Evolutionary conservation across 1,140 invertebrate species (phyloP).

Genomic region (Dendroctonus ponderosae): DNA sequence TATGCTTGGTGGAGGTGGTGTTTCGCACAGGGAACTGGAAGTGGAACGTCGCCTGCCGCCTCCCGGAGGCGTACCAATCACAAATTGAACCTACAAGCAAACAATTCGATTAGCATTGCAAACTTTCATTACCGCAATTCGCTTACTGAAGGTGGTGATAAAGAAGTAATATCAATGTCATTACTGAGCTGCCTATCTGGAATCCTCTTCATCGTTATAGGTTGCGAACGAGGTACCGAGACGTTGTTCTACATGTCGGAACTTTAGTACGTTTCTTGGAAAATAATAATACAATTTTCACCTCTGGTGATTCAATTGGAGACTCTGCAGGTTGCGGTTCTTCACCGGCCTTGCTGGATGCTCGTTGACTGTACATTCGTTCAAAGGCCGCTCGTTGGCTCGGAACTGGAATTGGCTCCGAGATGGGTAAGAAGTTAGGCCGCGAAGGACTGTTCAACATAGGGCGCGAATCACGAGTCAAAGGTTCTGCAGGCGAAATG

Average conservation of each 20-base stretch:
- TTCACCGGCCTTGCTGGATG: constrained; percentile 26
- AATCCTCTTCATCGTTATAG: constrained; percentile 74
- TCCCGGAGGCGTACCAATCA: constrained; percentile 84
- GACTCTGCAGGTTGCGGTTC: constrained; percentile 35
- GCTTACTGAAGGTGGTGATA: constrained; percentile 81
- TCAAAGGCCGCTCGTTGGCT: constrained; percentile 61
- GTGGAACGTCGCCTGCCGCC: constrained; percentile 65
- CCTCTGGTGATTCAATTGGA: constrained; percentile 9
- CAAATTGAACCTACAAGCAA: constrained; percentile 71
- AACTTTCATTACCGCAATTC: not conserved
- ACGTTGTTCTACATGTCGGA: constrained; percentile 41
- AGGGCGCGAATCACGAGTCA: not conserved
- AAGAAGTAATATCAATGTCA: constrained; percentile 71
- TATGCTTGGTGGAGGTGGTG: constrained; percentile 73
- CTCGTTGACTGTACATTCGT: constrained; percentile 42
- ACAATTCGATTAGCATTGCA: constrained; percentile 4
- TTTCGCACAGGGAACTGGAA: constrained; percentile 65
- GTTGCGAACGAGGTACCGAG: constrained; percentile 74
- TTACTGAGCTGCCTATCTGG: constrained; percentile 64
- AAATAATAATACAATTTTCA: constrained; percentile 5
- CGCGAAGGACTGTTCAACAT: constrained; percentile 60
- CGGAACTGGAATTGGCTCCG: constrained; percentile 78
- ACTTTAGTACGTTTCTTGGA: not conserved
- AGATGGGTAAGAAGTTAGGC: constrained; percentile 68
- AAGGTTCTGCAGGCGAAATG: constrained; percentile 18